A percentile compares a stretch with the other conserved stretches of the same genome.
Conservation (phyloP, 2,888 invertebrate genomes). For the Pollenia griseotomentosa region DNA sequence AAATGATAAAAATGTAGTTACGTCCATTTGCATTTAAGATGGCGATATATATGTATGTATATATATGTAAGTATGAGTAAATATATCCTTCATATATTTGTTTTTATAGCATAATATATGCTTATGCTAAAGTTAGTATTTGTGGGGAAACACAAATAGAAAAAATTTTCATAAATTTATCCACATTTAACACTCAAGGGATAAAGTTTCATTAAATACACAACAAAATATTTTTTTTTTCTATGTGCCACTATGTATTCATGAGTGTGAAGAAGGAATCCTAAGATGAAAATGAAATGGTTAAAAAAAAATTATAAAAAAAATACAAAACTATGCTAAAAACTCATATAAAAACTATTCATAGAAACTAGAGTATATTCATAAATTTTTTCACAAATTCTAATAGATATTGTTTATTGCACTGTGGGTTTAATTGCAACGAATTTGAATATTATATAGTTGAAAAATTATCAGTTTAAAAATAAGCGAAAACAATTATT, state of each 20-base stretch:
- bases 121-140: conserved; percentile 14
- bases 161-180: conserved; percentile 53
- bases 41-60: too few relatives aligned
- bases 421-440: background rate
- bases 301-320: conserved; percentile 25
- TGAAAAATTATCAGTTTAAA: too few relatives aligned
- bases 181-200: conserved; percentile 67
- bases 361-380: conserved; percentile 27
- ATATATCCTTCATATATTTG: background rate
- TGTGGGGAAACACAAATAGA: background rate
- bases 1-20: too few relatives aligned
- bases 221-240: conserved; percentile 26
- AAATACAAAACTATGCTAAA: conserved; percentile 23
- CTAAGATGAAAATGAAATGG: conserved; percentile 44
- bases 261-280: background rate
- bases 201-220: conserved; percentile 68
- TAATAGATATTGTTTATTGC: background rate
- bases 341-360: conserved; percentile 43
- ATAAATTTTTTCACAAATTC: conserved; percentile 15
- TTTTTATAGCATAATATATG: background rate
- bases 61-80: too few relatives aligned
- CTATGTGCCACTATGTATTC: background rate
- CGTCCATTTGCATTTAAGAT: too few relatives aligned
- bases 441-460: too few relatives aligned
- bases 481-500: too few relatives aligned